A percentile compares a stretch with the other conserved stretches of the same genome.
Conservation (phyloP, 2,888 invertebrate species). For the Lordiphosa fenestrarum region DNA sequence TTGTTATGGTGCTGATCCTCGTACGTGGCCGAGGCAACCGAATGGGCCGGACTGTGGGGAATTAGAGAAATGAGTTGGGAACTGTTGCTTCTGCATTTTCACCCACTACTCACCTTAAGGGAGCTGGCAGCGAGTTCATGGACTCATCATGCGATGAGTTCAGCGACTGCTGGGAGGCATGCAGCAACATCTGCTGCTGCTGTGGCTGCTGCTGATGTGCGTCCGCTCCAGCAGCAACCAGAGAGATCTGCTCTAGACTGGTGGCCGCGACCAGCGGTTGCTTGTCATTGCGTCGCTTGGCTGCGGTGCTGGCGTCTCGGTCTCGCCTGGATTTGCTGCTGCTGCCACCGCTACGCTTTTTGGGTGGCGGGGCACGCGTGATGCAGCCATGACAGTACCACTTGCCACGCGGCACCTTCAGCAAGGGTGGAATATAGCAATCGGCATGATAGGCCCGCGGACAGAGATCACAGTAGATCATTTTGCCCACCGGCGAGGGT, state of each 20-base stretch:
- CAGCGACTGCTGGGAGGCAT: constrained; percentile 75
- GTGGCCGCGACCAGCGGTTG: constrained; percentile 34
- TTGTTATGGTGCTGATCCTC: constrained; percentile 81
- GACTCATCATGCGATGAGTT: constrained; percentile 80
- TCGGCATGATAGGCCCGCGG: constrained; percentile 95
- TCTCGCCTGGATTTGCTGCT: constrained; percentile 82
- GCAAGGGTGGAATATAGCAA: constrained; percentile 93
- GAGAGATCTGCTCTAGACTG: constrained; percentile 45
- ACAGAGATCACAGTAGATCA: constrained; percentile 94
- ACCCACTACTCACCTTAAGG: constrained; percentile 73
- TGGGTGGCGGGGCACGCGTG: constrained; percentile 89
- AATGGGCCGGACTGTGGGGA: constrained; percentile 84
- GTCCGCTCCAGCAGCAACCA: constrained; percentile 29
- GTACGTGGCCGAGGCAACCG: constrained; percentile 86
- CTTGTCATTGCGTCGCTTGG: constrained; percentile 65
- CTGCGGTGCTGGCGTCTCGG: constrained; percentile 68
- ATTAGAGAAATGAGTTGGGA: constrained; percentile 16
- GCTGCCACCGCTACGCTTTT: constrained; percentile 82
- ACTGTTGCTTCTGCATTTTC: constrained; percentile 9
- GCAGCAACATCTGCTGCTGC: constrained; percentile 69
- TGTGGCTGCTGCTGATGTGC: constrained; percentile 20
- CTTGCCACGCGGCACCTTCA: constrained; percentile 90
- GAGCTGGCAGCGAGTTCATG: constrained; percentile 78
- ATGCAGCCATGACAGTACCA: constrained; percentile 95
- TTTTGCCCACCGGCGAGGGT: constrained; percentile 82